Percentiles rank a stretch among this genome's conserved stretches.
phyloP scores from a whole-genome alignment of 2,797 vertebrate genomes.

The Rhinichthys osculus region DNA sequence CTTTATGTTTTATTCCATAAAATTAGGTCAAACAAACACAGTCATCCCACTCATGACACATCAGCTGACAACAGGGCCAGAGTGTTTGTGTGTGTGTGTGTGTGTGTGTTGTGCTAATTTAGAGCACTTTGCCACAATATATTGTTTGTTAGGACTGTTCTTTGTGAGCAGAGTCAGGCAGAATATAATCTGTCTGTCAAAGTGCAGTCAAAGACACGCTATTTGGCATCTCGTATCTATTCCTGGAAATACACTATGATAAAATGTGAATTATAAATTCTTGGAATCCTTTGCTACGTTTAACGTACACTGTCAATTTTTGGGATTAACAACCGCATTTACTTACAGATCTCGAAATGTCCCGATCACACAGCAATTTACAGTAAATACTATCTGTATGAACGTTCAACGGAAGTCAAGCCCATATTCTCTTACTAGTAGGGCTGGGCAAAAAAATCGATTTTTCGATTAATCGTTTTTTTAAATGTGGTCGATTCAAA shows the following conservation, averaged over 20 bases:
- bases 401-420: background rate
- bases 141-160: slow-evolving; percentile 15
- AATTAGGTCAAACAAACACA: slow-evolving; percentile 20
- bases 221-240: background rate
- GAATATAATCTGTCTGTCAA: background rate
- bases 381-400: no score
- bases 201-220: background rate
- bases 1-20: background rate
- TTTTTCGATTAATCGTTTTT: no score
- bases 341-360: no score
- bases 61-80: slow-evolving; percentile 11
- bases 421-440: no score
- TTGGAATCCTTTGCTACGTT: background rate
- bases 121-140: background rate
- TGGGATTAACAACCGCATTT: no score
- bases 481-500: no score
- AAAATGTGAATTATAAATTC: background rate
- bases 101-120: background rate
- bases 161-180: background rate
- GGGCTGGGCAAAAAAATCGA: no score
- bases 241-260: background rate
- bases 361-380: no score
- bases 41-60: slow-evolving; percentile 27
- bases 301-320: no score
- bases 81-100: background rate